Evolutionary conservation across 2,888 invertebrate species (phyloP).

Genomic region (Hetaerina titia): DNA sequence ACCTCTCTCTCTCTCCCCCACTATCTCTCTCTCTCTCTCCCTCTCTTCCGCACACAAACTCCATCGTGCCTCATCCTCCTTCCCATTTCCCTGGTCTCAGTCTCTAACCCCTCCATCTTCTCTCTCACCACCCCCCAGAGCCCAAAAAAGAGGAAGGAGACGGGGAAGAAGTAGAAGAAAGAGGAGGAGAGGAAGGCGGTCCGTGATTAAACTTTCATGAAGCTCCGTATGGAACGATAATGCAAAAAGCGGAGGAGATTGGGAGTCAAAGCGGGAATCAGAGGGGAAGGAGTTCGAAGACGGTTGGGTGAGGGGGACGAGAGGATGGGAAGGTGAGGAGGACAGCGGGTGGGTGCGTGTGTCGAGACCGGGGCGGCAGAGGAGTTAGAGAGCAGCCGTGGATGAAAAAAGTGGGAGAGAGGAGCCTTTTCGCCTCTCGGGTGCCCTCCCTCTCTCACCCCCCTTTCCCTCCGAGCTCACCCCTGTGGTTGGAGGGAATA

Average conservation of each 20-base stretch:
- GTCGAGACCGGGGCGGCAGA: not conserved
- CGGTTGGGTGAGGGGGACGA: not conserved
- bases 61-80: not conserved
- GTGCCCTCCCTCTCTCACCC: not conserved
- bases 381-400: not conserved
- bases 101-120: not conserved
- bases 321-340: not conserved
- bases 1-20: not conserved
- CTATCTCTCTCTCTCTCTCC: not conserved
- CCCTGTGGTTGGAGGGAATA: not conserved
- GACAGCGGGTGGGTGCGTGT: not conserved
- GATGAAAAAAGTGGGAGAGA: not conserved
- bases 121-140: not conserved
- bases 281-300: not conserved
- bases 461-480: not conserved
- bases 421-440: not conserved
- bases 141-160: not conserved
- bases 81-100: not conserved
- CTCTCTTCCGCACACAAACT: not conserved
- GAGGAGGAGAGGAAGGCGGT: not conserved
- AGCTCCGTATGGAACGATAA: constrained; percentile 49
- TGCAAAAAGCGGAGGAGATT: constrained; percentile 51
- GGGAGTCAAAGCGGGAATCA: not conserved
- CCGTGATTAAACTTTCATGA: constrained; percentile 61
- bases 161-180: not conserved